A percentile compares a stretch with the other conserved stretches of the same genome.
These are phyloP conservation scores for Lithosia quadra DNA, from an alignment of 2,888 invertebrate species.

Conservation along the genomic window DNA sequence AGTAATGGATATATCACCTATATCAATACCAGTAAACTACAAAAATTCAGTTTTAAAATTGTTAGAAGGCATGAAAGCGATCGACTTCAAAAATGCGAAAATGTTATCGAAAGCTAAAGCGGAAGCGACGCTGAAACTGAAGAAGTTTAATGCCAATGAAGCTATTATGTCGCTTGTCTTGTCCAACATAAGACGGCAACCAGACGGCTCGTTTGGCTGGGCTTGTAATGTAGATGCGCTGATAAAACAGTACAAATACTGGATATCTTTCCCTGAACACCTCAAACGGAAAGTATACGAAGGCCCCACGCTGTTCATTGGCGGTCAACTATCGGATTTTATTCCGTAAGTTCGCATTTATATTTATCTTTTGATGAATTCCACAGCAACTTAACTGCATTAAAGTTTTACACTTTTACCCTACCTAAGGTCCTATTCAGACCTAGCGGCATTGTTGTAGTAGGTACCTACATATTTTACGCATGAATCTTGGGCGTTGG, in stretches of 20 bases:
- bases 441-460: too few relatives aligned
- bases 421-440: too few relatives aligned
- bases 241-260: constrained; percentile 87
- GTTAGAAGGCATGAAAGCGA: constrained; percentile 8
- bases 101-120: constrained; percentile 57
- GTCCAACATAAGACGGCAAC: constrained; percentile 82
- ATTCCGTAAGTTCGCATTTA: constrained; percentile 87
- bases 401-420: too few relatives aligned
- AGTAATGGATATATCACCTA: constrained; percentile 21
- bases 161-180: constrained; percentile 85
- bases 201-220: constrained; percentile 87
- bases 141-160: constrained; percentile 78
- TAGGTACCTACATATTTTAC: too few relatives aligned
- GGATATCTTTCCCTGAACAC: constrained; percentile 88
- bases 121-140: constrained; percentile 60
- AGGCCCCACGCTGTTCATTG: constrained; percentile 93
- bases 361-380: background rate
- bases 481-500: too few relatives aligned
- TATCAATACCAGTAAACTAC: constrained; percentile 4
- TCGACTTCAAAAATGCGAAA: constrained; percentile 27
- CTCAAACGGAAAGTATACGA: constrained; percentile 70
- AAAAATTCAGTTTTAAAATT: background rate
- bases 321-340: constrained; percentile 93
- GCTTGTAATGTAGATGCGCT: constrained; percentile 91
- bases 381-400: too few relatives aligned